Conservation (phyloP, 2,888 invertebrate species). For the Punctoribates punctum region DNA sequence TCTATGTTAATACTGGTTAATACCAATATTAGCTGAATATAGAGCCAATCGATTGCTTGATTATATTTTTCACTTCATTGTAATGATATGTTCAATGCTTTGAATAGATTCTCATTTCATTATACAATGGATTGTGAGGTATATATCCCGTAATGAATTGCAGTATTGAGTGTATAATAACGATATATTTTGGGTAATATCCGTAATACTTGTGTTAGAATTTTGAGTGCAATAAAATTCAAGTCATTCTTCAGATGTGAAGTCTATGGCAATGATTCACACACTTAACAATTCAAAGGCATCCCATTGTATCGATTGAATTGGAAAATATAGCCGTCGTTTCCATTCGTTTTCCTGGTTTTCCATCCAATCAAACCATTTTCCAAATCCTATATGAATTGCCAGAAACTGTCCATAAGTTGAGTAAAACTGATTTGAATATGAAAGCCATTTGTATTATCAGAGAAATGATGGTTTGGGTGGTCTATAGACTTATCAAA, state of each 20-base stretch:
- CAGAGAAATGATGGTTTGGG: background rate
- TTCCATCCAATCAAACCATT: background rate
- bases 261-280: background rate
- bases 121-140: background rate
- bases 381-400: too few species aligned
- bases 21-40: slow-evolving; percentile 6
- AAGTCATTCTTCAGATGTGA: background rate
- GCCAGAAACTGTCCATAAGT: background rate
- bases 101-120: background rate
- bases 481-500: background rate
- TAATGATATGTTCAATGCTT: background rate
- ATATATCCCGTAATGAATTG: background rate
- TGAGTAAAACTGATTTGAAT: background rate
- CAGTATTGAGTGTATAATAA: background rate
- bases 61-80: background rate
- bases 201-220: background rate
- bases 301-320: slow-evolving; percentile 6
- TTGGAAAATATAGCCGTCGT: background rate
- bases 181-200: background rate
- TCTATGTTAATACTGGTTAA: background rate
- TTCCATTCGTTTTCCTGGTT: slow-evolving; percentile 8
- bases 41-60: slow-evolving; percentile 6
- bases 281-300: slow-evolving; percentile 18
- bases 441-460: background rate
- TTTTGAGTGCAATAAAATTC: background rate